Percentiles rank a stretch among this genome's conserved stretches.
phyloP scores from a whole-genome alignment of 2,888 invertebrate genomes.

The Morinoia aosen region DNA sequence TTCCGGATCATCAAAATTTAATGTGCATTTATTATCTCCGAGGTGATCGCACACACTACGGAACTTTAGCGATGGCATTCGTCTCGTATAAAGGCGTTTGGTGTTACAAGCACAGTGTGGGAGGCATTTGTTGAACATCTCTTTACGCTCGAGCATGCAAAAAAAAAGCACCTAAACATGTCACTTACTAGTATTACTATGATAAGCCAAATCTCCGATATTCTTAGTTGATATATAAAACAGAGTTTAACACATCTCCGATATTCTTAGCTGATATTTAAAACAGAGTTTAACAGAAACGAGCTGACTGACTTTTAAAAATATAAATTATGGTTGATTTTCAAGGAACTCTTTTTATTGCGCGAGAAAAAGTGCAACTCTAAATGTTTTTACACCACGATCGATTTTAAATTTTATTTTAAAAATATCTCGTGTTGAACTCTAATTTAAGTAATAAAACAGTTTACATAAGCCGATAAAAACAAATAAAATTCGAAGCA shows the following conservation, averaged over 20 bases:
- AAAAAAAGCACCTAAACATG: background rate
- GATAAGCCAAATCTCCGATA: background rate
- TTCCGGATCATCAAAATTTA: slow-evolving; percentile 47
- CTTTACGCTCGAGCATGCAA: background rate
- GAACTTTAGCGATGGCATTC: background rate
- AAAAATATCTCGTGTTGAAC: background rate
- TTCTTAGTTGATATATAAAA: background rate
- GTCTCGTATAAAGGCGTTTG: background rate
- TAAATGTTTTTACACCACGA: too few relatives aligned
- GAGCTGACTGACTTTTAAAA: background rate
- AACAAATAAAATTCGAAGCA: background rate
- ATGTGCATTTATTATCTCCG: slow-evolving; percentile 20
- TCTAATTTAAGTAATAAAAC: background rate
- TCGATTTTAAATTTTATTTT: too few relatives aligned
- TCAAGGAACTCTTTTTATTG: background rate
- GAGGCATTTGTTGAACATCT: background rate
- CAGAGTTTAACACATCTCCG: background rate
- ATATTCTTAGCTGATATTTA: background rate
- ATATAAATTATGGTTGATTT: background rate
- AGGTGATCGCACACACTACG: slow-evolving; percentile 14
- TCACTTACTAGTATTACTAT: background rate
- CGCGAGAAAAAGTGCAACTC: background rate
- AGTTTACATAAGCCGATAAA: background rate
- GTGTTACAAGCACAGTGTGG: background rate
- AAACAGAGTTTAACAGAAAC: background rate